phyloP scores from a whole-genome alignment of 2,113 vertebrate genomes.

The Reinhardtius hippoglossoides region DNA sequence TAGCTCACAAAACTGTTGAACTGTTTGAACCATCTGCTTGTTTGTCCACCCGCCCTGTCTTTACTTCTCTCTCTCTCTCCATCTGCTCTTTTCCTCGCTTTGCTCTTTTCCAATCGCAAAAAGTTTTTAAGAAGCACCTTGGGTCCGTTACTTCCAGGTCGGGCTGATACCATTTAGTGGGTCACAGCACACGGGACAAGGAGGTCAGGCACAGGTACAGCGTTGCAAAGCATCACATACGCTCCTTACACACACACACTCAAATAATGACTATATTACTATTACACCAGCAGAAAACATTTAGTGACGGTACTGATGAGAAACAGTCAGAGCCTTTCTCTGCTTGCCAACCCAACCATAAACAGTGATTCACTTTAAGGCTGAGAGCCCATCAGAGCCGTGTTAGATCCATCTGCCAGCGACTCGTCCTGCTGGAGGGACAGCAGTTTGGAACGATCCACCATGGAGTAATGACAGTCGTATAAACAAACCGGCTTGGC shows the following conservation, averaged over 20 bases:
- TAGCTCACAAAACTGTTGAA: slow-evolving; percentile 61
- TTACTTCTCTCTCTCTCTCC: slow-evolving; percentile 19
- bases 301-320: slow-evolving; percentile 45
- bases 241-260: background rate
- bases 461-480: slow-evolving; percentile 46
- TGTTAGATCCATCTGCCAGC: slow-evolving; percentile 49
- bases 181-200: slow-evolving; percentile 14
- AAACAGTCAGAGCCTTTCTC: slow-evolving; percentile 45
- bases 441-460: slow-evolving; percentile 45
- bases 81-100: background rate
- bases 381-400: slow-evolving; percentile 45
- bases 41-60: slow-evolving; percentile 34
- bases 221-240: background rate
- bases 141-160: slow-evolving; percentile 43
- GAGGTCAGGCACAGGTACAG: slow-evolving; percentile 10
- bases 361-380: slow-evolving; percentile 69
- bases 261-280: slow-evolving; percentile 36
- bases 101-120: slow-evolving; percentile 50
- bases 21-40: slow-evolving; percentile 64
- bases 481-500: slow-evolving; percentile 62
- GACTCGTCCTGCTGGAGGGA: slow-evolving; percentile 59
- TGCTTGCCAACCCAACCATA: slow-evolving; percentile 61
- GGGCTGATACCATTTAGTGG: slow-evolving; percentile 34
- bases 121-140: slow-evolving; percentile 39
- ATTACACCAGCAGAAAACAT: slow-evolving; percentile 30